Evolutionary conservation across 2,797 vertebrate species (phyloP), one percentile per base, ranked within the genome.

Genomic region (Alca torda): DNA sequence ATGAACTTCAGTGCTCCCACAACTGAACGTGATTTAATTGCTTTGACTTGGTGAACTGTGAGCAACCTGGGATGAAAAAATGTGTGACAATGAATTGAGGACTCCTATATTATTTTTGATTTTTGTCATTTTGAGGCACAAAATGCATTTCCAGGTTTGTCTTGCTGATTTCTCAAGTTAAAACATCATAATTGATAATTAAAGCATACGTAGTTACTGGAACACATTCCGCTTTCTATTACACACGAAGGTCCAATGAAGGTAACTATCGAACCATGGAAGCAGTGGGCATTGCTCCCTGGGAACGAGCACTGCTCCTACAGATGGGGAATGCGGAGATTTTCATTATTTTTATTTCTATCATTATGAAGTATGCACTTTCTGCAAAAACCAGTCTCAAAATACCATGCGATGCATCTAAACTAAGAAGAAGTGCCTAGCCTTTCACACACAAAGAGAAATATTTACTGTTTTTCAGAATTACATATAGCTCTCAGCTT

Each of bases 301-400:
- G 31, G 82, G 84, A 91, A 76, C 8, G 25, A 84, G 61, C 61
- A 80, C 68, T 89, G 68, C 74, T 91, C 67, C 90, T 87, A 48
- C n/a, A 87, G 65, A 33, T 68, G 35, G 46, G 25, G 19, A 79
- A 77, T 13, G 10, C 30, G 30, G 39, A 59, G 23, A 75, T 28
- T 79, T 79, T 46, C 73, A 79, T 63, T 61, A 5, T 35, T 92
- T 89, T 92, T 89, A 65, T 84, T 92, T 89, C 43, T 84, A 11
- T 43, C 10, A 19, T 87, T 64, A 77, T 35, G 56, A 63, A 78
- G 56, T 30, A 74, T 1, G 12, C 60, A 56, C 20, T 68, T 90
- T 88, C 89, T 82, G 95, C 65, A 93, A 81, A 88, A 84, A n/a
- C 23, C 77, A 79, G 67, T 84, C 56, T 87, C 83, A 84, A 86